Percentiles rank a stretch among this genome's conserved stretches.
phyloP scores from a whole-genome alignment of 2,113 vertebrate genomes.

The Narcine bancroftii region DNA sequence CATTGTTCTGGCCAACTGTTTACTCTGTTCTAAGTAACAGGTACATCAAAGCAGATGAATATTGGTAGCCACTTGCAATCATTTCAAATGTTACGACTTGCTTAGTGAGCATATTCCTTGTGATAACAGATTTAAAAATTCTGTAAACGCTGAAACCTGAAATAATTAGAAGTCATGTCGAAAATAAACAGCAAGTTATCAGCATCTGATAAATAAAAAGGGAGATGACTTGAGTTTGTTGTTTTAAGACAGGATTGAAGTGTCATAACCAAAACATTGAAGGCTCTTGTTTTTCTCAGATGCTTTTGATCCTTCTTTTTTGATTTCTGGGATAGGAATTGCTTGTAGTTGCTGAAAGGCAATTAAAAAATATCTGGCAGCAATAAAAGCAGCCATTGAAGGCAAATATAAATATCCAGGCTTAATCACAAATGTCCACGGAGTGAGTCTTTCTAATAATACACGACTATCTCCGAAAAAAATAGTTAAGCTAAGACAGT shows the following conservation, averaged over 20 bases:
- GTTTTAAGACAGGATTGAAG: background rate
- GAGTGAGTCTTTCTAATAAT: background rate
- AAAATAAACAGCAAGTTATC: background rate
- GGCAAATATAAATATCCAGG: slow-evolving; percentile 23
- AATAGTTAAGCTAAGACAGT: background rate
- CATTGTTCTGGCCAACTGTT: background rate
- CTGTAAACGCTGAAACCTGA: background rate
- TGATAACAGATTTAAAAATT: background rate
- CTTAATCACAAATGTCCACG: slow-evolving; percentile 7
- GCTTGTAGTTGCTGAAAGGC: background rate
- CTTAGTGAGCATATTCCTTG: background rate
- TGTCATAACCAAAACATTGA: background rate
- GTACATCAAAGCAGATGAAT: background rate
- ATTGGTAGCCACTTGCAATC: background rate
- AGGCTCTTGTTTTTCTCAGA: background rate
- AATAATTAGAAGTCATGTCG: background rate
- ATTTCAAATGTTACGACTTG: background rate
- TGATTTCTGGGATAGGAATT: background rate
- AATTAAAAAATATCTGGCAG: background rate
- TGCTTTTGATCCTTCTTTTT: background rate
- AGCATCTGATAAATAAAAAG: slow-evolving; percentile 13
- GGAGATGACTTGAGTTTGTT: background rate
- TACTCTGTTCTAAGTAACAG: background rate
- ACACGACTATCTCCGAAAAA: background rate
- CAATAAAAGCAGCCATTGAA: too few relatives aligned